Evolutionary conservation across 2,888 invertebrate species (phyloP).

Genomic region (Tromatobia lineatoria): DNA sequence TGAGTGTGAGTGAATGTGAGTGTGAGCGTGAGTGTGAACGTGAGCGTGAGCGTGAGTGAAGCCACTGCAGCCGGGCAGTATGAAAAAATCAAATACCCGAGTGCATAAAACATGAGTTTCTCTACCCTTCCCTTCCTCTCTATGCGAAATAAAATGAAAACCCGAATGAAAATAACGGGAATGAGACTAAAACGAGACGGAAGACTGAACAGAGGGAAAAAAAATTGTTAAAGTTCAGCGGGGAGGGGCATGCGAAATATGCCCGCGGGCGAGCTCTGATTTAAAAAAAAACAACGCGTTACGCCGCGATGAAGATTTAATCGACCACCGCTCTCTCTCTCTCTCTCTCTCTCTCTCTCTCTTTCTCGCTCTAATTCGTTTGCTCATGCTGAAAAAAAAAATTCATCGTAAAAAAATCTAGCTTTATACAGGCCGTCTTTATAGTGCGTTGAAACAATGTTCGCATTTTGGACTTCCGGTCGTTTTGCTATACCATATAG

Average conservation of each 20-base stretch:
- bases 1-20: conserved; percentile 19
- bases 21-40: too few species aligned
- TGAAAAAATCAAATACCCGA: conserved; percentile 74
- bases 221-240: conserved; percentile 50
- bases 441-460: not conserved
- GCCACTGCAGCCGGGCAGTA: conserved; percentile 48
- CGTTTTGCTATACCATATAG: not conserved
- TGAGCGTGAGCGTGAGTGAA: conserved; percentile 8
- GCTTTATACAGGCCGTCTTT: not conserved
- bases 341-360: conserved; percentile 23
- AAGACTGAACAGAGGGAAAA: conserved; percentile 48
- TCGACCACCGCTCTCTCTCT: conserved; percentile 29
- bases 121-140: not conserved
- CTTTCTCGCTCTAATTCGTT: too few species aligned
- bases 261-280: conserved; percentile 39
- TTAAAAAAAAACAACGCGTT: conserved; percentile 43
- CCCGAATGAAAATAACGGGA: conserved; percentile 71
- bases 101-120: conserved; percentile 76
- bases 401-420: conserved; percentile 22
- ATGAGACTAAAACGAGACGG: conserved; percentile 61
- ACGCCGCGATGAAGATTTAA: conserved; percentile 55
- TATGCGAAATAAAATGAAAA: conserved; percentile 72
- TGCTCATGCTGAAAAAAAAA: conserved; percentile 9
- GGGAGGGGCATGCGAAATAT: conserved; percentile 19
- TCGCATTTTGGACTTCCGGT: not conserved